These are phyloP conservation scores for Crioceris asparagi DNA, from an alignment of 2,888 invertebrate species.

Conservation along the genomic window DNA sequence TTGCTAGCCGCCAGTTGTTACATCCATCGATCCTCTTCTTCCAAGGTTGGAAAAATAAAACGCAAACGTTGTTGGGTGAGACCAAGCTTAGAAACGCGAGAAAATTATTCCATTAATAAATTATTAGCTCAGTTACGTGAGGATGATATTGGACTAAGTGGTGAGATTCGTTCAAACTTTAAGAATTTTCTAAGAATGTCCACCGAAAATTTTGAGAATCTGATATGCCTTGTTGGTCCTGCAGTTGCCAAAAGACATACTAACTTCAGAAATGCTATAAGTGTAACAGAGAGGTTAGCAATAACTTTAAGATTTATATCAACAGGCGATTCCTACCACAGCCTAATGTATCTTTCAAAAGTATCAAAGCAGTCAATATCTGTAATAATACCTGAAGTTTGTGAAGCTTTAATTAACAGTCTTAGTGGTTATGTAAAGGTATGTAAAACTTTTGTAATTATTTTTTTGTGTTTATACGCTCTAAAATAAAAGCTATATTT, in stretches of 20 bases:
- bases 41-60: conserved; percentile 10
- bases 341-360: conserved; percentile 3
- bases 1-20: conserved; percentile 6
- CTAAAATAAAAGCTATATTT: conserved; percentile 5
- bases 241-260: conserved; percentile 9
- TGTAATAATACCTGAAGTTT: not conserved
- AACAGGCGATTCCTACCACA: conserved; percentile 5
- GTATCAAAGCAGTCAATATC: conserved; percentile 2
- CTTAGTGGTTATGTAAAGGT: conserved; percentile 2
- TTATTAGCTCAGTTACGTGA: conserved; percentile 8
- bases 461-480: conserved; percentile 5
- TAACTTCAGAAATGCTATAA: conserved; percentile 5
- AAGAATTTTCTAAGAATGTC: conserved; percentile 7
- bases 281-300: not conserved
- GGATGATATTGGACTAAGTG: conserved; percentile 7
- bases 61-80: conserved; percentile 10
- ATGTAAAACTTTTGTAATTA: conserved; percentile 5
- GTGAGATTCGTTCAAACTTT: conserved; percentile 7
- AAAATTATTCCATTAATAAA: conserved; percentile 8
- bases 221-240: conserved; percentile 10
- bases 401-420: no score
- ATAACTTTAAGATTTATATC: not conserved
- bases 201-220: conserved; percentile 10
- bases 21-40: conserved; percentile 8
- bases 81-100: conserved; percentile 11